Evolutionary conservation across 2,888 invertebrate species (phyloP), one percentile per base, ranked within the genome.

Genomic region (Metacarcinus magister): DNA sequence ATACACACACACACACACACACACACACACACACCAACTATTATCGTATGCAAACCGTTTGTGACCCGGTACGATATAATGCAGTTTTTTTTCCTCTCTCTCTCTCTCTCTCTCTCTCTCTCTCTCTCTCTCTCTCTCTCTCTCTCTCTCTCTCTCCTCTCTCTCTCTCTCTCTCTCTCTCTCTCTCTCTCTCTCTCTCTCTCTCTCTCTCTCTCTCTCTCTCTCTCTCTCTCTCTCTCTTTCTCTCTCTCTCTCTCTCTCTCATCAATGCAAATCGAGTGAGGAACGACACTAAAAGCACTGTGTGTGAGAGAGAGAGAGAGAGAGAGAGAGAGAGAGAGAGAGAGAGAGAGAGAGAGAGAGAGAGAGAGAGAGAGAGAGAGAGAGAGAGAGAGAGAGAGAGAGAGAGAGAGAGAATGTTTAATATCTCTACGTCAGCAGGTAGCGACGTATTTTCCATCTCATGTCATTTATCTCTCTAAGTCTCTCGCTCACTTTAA

Each of bases 91-190:
- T n/a, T n/a, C n/a, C n/a, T 54, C 8, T 8, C 32, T 7, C 90
- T 90, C 90, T 90, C 90, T 90, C 90, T 90, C 28, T 90, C 90
- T 90, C 90, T 90, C 90, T 90, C 90, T 90, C 39, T 90, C 90
- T 90, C 89, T 89, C 32, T 89, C 89, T 89, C 89, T 89, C 89
- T 89, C 89, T 89, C 89, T 89, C 89, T 89, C 89, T n/a, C 89
- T 89, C 89, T 23, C n/a, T 89, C n/a, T 89, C 89, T 89, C 28
- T 28, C 28, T n/a, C n/a, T n/a, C n/a, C n/a, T n/a, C n/a, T n/a
- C n/a, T n/a, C n/a, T n/a, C n/a, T n/a, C n/a, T n/a, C n/a, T n/a
- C n/a, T n/a, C n/a, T n/a, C n/a, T n/a, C n/a, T n/a, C n/a, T n/a
- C n/a, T n/a, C n/a, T n/a, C n/a, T n/a, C n/a, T n/a, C n/a, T n/a